A percentile compares a stretch with the other conserved stretches of the same genome.
phyloP scores from a whole-genome alignment of 1,140 invertebrate species.

The Saccostrea echinata region DNA sequence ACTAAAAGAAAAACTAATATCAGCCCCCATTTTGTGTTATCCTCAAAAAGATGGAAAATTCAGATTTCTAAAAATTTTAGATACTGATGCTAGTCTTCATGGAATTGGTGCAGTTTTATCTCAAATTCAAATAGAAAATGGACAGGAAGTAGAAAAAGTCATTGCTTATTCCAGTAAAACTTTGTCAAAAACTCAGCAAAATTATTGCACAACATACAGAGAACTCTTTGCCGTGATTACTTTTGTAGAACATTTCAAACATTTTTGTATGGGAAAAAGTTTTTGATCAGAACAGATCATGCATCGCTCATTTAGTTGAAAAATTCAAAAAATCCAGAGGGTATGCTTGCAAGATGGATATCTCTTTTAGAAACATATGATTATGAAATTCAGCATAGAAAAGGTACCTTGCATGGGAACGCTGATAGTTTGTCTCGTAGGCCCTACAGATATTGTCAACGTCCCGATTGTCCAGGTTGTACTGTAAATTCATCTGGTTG shows the following conservation, averaged over 20 bases:
- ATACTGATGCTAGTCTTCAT: slow-evolving; percentile 62
- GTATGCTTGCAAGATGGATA: slow-evolving; percentile 64
- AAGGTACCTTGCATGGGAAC: background rate
- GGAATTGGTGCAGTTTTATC: slow-evolving; percentile 76
- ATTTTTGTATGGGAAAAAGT: slow-evolving; percentile 59
- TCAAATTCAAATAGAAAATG: slow-evolving; percentile 61
- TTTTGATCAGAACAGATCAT: slow-evolving; percentile 64
- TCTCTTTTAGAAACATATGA: background rate
- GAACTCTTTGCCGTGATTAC: slow-evolving; percentile 59
- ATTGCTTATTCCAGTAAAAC: slow-evolving; percentile 47
- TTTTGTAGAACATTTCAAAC: slow-evolving; percentile 42
- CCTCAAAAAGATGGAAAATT: slow-evolving; percentile 40
- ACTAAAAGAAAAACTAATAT: slow-evolving; percentile 51
- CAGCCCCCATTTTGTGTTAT: slow-evolving; percentile 50
- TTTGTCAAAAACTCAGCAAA: slow-evolving; percentile 43
- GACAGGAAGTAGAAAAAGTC: slow-evolving; percentile 54
- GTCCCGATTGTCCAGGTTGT: background rate
- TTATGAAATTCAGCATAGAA: background rate
- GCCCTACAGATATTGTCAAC: background rate
- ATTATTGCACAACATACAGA: slow-evolving; percentile 56
- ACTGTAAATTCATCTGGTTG: too few relatives aligned
- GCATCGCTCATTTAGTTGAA: slow-evolving; percentile 60
- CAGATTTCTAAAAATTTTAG: too few relatives aligned
- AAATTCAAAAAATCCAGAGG: slow-evolving; percentile 55
- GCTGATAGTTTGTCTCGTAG: background rate